Evolutionary conservation across 2,113 vertebrate species (phyloP).

Genomic region (Aleadryas rufinucha): DNA sequence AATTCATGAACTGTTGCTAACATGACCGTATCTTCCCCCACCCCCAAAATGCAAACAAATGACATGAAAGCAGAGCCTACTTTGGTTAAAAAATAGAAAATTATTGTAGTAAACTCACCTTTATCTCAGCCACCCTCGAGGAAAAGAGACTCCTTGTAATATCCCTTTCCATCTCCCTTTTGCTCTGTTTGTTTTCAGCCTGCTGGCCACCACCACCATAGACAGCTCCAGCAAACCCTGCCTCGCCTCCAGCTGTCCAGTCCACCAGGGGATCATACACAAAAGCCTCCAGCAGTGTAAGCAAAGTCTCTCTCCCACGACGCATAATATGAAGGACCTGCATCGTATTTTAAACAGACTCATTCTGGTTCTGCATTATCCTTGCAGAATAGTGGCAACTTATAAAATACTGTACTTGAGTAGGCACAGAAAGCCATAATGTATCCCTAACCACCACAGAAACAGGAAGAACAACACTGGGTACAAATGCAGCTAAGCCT

Average conservation of each 20-base stretch:
- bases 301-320: constrained; percentile 91
- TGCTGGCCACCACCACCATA: constrained; percentile 97
- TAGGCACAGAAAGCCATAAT: not conserved
- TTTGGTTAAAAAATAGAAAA: not conserved
- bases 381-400: not conserved
- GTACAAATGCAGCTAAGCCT: not conserved
- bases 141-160: constrained; percentile 98
- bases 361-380: not conserved
- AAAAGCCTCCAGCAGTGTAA: constrained; percentile 94
- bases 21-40: not conserved
- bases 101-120: constrained; percentile 70
- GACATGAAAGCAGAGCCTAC: not conserved
- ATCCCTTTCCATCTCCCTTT: constrained; percentile 97
- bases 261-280: constrained; percentile 98
- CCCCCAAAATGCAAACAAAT: not conserved
- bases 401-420: not conserved
- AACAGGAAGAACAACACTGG: not conserved
- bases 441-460: not conserved
- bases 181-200: constrained; percentile 96
- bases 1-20: not conserved
- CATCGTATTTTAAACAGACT: not conserved
- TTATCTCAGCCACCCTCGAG: constrained; percentile 96
- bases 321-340: constrained; percentile 98
- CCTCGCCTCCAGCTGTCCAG: constrained; percentile 97
- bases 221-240: constrained; percentile 95